Base-by-base conservation (phyloP, 2,113 vertebrate genomes). In the Brienomyrus longianalis region DNA sequence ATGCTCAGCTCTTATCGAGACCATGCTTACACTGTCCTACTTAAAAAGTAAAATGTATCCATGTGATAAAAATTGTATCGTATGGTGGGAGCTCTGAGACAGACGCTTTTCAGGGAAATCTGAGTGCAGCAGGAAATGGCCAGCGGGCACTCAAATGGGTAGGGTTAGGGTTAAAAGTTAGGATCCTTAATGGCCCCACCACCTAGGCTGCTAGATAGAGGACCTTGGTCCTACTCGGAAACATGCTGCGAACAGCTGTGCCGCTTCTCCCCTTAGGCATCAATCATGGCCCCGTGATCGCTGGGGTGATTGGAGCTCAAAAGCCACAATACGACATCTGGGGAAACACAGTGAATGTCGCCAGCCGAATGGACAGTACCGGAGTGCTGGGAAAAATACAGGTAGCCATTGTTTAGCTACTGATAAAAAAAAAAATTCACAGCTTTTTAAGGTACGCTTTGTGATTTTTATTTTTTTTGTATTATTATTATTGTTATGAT, bases 291-390 rank as follows among this genome's bases (percentile, higher is more conserved):
- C 98, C 98, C 90, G 98, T 99, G 87, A 99, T 99, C 88, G 98
- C 98, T 2, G 98, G 98, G 86, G 98, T 99, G 87, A 99, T 99
- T 31, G 98, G 98, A 83, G 98, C 98, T 91, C 98, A 99, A 95
- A 99, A 99, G 92, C 98, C 98, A 0, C 98, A 99, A 11, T 99
- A 99, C 83, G 98, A 99, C 50, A 99, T 99, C 92, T 99, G 98
- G 98, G 98, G 98, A 35, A 99, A 99, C 95, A 98, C 98, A 0
- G 98, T 99, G 91, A 99, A 99, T 15, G 98, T 99, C 89, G 98
- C 98, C 88, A 99, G 98, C 91, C 95, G 98, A 86, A 99, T 99
- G 98, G 98, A 99, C 92, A 99, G 98, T 94, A 99, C 98, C 0
- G 98, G 98, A 6, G 96, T 99, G 89, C 95, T 99, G 91, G 98